These are phyloP conservation scores for Priocnemis perturbator DNA, from an alignment of 2,888 invertebrate genomes.

Conservation along the genomic window DNA sequence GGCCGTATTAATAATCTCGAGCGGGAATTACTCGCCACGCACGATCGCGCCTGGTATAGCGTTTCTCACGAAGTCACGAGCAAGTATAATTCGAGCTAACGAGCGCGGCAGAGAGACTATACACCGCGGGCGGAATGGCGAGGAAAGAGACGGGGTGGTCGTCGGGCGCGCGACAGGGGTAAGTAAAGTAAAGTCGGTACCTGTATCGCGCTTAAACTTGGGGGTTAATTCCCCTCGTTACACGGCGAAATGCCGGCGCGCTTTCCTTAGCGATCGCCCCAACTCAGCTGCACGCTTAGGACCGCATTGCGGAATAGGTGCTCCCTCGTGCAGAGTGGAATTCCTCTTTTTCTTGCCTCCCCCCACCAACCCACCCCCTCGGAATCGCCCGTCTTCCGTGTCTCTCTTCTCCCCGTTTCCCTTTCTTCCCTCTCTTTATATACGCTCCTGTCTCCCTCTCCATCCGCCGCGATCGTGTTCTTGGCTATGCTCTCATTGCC, in stretches of 20 bases:
- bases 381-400: constrained; percentile 1
- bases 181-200: constrained; percentile 54
- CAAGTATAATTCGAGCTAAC: constrained; percentile 57
- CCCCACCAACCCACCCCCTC: constrained; percentile 25
- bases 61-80: constrained; percentile 41
- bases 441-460: background rate
- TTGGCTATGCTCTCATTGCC: constrained; percentile 15
- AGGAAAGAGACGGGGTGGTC: constrained; percentile 11
- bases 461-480: background rate
- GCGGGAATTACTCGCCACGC: constrained; percentile 45
- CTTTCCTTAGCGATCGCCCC: constrained; percentile 58
- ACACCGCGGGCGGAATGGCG: background rate
- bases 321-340: constrained; percentile 27
- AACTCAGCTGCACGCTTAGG: constrained; percentile 52
- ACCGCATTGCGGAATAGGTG: constrained; percentile 65
- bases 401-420: background rate
- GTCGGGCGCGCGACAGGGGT: constrained; percentile 17
- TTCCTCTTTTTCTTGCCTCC: constrained; percentile 32
- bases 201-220: constrained; percentile 61
- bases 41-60: constrained; percentile 43
- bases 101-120: constrained; percentile 43
- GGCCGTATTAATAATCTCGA: constrained; percentile 45
- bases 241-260: constrained; percentile 54
- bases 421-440: background rate
- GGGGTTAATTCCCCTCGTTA: constrained; percentile 68